Evolutionary conservation across 2,797 vertebrate species (phyloP).

Genomic region (Microctenopoma stevenorrisi): DNA sequence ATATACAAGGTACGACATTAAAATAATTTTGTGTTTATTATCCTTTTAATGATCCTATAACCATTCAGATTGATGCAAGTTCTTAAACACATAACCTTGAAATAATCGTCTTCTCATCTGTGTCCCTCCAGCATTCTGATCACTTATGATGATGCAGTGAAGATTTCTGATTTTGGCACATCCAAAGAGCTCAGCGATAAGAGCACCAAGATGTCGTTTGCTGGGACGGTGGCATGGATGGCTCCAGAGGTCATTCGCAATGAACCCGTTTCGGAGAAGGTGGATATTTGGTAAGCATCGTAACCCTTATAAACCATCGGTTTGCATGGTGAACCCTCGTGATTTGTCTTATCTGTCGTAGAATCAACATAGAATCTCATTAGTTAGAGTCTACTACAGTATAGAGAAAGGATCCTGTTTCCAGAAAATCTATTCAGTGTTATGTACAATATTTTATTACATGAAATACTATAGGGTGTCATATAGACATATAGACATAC

Average conservation of each 20-base stretch:
- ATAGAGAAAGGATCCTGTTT: slow-evolving; percentile 64
- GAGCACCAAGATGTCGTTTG: slow-evolving; percentile 99
- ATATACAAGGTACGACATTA: too few species aligned
- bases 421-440: slow-evolving; percentile 77
- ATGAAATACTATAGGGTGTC: slow-evolving; percentile 78
- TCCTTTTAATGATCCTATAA: too few species aligned
- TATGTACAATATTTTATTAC: slow-evolving; percentile 81
- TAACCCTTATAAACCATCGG: slow-evolving; percentile 11
- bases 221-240: slow-evolving; percentile 98
- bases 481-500: too few species aligned
- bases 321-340: slow-evolving; percentile 17
- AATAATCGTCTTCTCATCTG: not conserved
- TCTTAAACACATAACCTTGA: too few species aligned
- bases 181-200: slow-evolving; percentile 97
- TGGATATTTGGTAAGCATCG: slow-evolving; percentile 93
- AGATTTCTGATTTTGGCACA: slow-evolving; percentile 98
- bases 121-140: slow-evolving; percentile 90
- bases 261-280: slow-evolving; percentile 97
- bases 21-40: too few species aligned
- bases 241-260: slow-evolving; percentile 97
- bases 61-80: too few species aligned
- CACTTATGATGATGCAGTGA: slow-evolving; percentile 96
- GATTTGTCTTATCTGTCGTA: slow-evolving; percentile 56
- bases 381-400: slow-evolving; percentile 61
- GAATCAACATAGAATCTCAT: slow-evolving; percentile 65